Evolutionary conservation across 2,113 vertebrate species (phyloP), one percentile per base, ranked within the genome.

Genomic region (Mustelus asterias): DNA sequence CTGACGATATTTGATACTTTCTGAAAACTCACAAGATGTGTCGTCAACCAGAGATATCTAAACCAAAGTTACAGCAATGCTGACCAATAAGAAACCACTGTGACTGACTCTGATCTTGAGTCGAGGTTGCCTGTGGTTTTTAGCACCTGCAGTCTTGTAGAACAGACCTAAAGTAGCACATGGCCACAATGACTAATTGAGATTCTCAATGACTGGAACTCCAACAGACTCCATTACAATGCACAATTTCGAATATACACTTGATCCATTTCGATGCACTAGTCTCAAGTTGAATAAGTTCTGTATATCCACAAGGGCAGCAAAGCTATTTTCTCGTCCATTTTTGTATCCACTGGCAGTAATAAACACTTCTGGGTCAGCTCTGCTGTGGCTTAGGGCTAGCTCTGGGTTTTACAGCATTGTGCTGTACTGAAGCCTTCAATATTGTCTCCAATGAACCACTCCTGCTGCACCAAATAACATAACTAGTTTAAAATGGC

Each of bases 61-160:
- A 54, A 48, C 94, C 94, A 95, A 70, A 95, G 94, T 70, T 95
- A 29, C 69, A 72, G 69, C 94, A 72, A 33, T 65, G 7, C 89
- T 54, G 41, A 44, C 29, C 69, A 72, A 95, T 70, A 26, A 33
- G 44, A 29, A 76, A 7, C 89, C 24, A 72, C 41, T 95, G 8
- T 65, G 60, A 65, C 89, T 93, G 60, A 48, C 63, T 24, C 67
- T 22, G 16, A 72, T 29, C 41, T 72, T 70, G n/a, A 95, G 63
- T 41, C 26, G n/a, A 37, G 24, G 93, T 72, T 70, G 18, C 94
- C 18, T 95, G 69, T 72, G 67, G 41, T 76, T 48, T 72, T 72
- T 72, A 72, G 26, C 67, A 54, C 93, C 93, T 76, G 24, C 26
- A 70, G 44, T 37, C 69, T 29, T 72, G 94, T 72, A 20, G 24